Percentiles rank a stretch among this genome's conserved stretches.
Conservation (phyloP, 2,797 vertebrate species). For the Nyctibius grandis region DNA sequence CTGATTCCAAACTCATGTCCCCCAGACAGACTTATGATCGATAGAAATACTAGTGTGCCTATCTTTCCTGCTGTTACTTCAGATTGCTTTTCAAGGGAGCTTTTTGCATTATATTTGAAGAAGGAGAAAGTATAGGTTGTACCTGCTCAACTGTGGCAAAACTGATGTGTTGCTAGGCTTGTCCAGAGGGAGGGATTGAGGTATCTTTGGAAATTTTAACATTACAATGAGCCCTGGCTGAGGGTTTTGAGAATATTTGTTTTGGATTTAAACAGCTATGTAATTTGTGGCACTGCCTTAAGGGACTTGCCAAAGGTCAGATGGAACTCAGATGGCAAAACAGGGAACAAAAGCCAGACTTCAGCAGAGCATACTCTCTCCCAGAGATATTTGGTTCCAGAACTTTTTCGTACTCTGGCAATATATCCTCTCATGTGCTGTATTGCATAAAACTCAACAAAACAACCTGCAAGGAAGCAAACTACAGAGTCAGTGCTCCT, state of each 20-base stretch:
- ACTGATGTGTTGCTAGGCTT: neutral
- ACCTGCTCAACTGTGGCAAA: neutral
- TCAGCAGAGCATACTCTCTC: neutral
- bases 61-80: neutral
- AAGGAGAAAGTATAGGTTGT: neutral
- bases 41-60: neutral
- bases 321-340: neutral
- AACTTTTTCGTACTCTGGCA: neutral
- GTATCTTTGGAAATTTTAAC: neutral
- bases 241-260: neutral
- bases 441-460: neutral
- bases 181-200: neutral
- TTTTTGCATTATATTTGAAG: neutral
- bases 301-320: neutral
- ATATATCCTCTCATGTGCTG: neutral
- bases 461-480: neutral
- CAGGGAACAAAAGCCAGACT: neutral
- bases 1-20: neutral
- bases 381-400: neutral
- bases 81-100: neutral
- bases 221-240: neutral
- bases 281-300: neutral
- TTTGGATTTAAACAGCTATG: neutral
- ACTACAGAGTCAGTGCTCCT: neutral
- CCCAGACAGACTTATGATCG: neutral